Conservation (phyloP, 2,113 vertebrate species). For the Proterorhinus semilunaris region DNA sequence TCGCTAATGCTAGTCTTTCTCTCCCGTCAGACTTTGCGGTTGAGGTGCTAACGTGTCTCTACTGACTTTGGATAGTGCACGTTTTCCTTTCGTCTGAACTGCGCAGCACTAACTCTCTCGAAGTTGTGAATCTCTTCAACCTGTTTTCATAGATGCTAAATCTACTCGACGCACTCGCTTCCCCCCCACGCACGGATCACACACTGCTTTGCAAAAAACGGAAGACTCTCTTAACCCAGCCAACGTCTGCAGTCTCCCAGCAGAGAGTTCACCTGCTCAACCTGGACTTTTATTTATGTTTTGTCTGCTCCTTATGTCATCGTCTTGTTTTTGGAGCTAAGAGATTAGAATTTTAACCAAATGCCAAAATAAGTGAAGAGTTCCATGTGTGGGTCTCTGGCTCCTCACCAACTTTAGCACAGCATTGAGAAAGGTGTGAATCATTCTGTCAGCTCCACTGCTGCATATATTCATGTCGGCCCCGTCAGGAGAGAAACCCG, state of each 20-base stretch:
- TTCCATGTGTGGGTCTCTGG: slow-evolving; percentile 4
- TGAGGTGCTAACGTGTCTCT: neutral
- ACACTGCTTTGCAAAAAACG: slow-evolving; percentile 42
- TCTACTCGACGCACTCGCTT: neutral
- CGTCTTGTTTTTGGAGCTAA: too few species aligned
- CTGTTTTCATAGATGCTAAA: neutral
- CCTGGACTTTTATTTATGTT: slow-evolving; percentile 28
- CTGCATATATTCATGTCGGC: neutral
- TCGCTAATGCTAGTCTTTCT: neutral
- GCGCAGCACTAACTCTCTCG: neutral
- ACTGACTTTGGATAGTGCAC: neutral
- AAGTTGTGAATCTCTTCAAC: neutral
- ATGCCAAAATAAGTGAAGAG: too few species aligned
- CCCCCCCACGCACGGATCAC: slow-evolving; percentile 50
- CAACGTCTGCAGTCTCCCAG: too few species aligned
- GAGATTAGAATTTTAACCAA: too few species aligned
- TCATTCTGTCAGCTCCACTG: neutral
- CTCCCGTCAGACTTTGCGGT: neutral
- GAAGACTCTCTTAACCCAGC: slow-evolving; percentile 44
- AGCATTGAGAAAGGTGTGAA: slow-evolving; percentile 9
- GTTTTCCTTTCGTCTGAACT: neutral
- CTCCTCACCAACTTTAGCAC: slow-evolving; percentile 32
- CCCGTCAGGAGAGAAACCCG: neutral
- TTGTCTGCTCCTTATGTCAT: too few species aligned
- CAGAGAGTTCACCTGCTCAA: slow-evolving; percentile 10